phyloP scores from a whole-genome alignment of 2,888 invertebrate species.

The Dione vanillae region DNA sequence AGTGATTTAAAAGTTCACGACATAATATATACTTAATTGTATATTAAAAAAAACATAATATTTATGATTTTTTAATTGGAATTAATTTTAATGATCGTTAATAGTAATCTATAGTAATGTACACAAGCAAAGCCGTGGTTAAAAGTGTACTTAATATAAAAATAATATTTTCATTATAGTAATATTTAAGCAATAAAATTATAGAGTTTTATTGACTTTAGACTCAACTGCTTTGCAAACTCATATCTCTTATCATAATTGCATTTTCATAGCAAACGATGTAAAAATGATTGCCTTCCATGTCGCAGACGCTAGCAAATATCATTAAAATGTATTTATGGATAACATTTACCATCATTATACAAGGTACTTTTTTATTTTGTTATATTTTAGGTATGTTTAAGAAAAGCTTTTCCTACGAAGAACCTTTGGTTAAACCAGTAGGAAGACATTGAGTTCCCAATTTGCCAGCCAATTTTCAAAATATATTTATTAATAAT shows the following conservation, averaged over 20 bases:
- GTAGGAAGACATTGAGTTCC: no score
- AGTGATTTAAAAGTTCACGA: no score
- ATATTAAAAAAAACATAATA: no score
- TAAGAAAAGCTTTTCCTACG: no score
- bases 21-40: no score
- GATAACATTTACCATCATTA: conserved; percentile 25
- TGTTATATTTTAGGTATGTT: background rate
- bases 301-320: conserved; percentile 10
- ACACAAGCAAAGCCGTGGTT: no score
- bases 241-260: conserved; percentile 31
- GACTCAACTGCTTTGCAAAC: conserved; percentile 11
- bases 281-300: conserved; percentile 26
- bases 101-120: no score
- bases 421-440: no score
- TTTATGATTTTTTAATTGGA: no score
- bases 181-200: background rate
- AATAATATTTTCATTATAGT: background rate
- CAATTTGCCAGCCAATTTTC: no score
- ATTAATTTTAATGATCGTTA: no score
- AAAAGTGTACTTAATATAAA: background rate
- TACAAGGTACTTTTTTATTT: conserved; percentile 29
- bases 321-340: conserved; percentile 25
- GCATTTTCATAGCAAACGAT: conserved; percentile 25
- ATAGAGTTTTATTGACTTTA: background rate
- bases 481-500: background rate